phyloP scores from a whole-genome alignment of 2,888 invertebrate genomes.

The Mongoloraphidia duomilia region DNA sequence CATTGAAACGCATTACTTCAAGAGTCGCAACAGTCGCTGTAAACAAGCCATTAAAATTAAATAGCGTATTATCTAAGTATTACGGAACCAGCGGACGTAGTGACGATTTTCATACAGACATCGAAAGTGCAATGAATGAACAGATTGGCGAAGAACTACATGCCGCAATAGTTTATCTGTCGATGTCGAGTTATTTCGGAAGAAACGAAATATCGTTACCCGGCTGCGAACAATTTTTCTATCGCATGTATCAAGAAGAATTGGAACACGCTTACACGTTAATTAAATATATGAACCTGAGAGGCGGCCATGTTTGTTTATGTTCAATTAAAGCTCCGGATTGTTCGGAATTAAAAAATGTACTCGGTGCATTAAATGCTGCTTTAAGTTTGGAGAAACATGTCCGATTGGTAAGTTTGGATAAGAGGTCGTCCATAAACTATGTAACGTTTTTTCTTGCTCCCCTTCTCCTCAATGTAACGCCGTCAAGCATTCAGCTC shows the following conservation, averaged over 20 bases:
- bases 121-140: conserved; percentile 35
- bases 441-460: neutral
- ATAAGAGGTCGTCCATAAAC: neutral
- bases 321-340: conserved; percentile 21
- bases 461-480: neutral
- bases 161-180: conserved; percentile 43
- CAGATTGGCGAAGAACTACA: conserved; percentile 43
- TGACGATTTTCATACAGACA: conserved; percentile 21
- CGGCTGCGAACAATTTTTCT: conserved; percentile 30
- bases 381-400: conserved; percentile 24
- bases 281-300: conserved; percentile 31
- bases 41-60: too few relatives aligned
- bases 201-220: conserved; percentile 31
- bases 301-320: conserved; percentile 31
- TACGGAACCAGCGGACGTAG: too few relatives aligned
- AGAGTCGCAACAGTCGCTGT: too few relatives aligned
- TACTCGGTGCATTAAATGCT: conserved; percentile 28
- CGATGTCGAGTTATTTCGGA: conserved; percentile 40
- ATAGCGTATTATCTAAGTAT: too few relatives aligned
- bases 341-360: conserved; percentile 28
- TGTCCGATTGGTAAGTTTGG: conserved; percentile 23
- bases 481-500: neutral
- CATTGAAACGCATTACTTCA: too few relatives aligned
- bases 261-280: conserved; percentile 30
- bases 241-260: conserved; percentile 35